These are phyloP conservation scores for Psilanteris sp. DNA, from an alignment of 1,140 invertebrate species.

Conservation along the genomic window DNA sequence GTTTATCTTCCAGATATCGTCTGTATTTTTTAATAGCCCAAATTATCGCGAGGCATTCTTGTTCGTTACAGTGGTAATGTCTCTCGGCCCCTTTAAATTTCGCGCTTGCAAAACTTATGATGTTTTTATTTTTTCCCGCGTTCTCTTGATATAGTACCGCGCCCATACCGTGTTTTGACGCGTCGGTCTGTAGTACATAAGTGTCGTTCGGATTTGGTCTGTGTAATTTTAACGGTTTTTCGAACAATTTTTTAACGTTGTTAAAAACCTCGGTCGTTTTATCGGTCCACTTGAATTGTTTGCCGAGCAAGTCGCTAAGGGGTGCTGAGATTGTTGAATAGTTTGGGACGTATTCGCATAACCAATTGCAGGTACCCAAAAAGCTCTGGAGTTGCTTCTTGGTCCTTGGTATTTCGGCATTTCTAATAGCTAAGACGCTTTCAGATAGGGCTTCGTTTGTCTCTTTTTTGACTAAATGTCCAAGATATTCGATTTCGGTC, in stretches of 20 bases:
- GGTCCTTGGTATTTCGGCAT: background rate
- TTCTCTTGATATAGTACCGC: constrained; percentile 45
- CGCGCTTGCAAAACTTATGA: constrained; percentile 40
- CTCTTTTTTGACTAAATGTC: background rate
- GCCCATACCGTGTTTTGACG: constrained; percentile 34
- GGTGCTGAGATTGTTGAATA: background rate
- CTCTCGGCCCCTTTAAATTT: constrained; percentile 27
- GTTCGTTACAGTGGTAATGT: constrained; percentile 56
- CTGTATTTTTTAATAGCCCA: constrained; percentile 64
- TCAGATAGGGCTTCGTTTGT: background rate
- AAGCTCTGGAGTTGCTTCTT: constrained; percentile 25
- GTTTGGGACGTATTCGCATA: constrained; percentile 43
- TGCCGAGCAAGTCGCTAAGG: constrained; percentile 11
- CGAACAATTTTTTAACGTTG: constrained; percentile 1
- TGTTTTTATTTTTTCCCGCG: background rate
- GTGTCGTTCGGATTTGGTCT: constrained; percentile 7
- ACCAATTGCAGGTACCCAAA: constrained; percentile 35
- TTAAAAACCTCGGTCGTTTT: constrained; percentile 9
- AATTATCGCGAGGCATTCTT: constrained; percentile 59
- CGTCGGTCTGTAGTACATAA: constrained; percentile 47
- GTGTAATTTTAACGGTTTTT: background rate
- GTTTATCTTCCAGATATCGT: constrained; percentile 63
- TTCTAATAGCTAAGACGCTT: background rate
- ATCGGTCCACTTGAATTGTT: constrained; percentile 12
- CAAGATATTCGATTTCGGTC: background rate